These are phyloP conservation scores for Taurulus bubalis DNA, from an alignment of 2,113 vertebrate species.

Conservation along the genomic window DNA sequence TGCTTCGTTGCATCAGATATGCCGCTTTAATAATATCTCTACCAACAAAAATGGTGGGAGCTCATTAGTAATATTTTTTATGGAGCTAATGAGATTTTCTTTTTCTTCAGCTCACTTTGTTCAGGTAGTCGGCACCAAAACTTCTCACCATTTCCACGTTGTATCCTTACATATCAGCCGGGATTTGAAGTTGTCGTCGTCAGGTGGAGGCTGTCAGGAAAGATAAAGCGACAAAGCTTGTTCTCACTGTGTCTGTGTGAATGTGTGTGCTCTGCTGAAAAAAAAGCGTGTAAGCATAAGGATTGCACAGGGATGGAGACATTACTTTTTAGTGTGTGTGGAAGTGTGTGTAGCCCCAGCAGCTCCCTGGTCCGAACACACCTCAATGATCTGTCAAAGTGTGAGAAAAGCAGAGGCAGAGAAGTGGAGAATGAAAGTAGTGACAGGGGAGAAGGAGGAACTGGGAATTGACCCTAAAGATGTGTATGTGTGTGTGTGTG, in stretches of 20 bases:
- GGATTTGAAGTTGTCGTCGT: slow-evolving; percentile 58
- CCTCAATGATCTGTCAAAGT: slow-evolving; percentile 44
- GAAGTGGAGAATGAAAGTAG: slow-evolving; percentile 9
- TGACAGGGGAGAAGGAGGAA: slow-evolving; percentile 34
- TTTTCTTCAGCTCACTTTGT: slow-evolving; percentile 24
- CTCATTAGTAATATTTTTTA: slow-evolving; percentile 57
- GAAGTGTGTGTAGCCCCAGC: slow-evolving; percentile 28
- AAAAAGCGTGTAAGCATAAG: slow-evolving; percentile 12
- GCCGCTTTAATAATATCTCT: slow-evolving; percentile 33
- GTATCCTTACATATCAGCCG: slow-evolving; percentile 18
- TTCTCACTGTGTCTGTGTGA: slow-evolving; percentile 10
- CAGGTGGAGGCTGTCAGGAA: slow-evolving; percentile 53
- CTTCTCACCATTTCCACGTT: neutral
- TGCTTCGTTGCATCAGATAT: slow-evolving; percentile 57
- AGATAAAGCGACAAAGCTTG: slow-evolving; percentile 52
- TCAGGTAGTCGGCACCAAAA: slow-evolving; percentile 19
- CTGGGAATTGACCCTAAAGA: slow-evolving; percentile 39
- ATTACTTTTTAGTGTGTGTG: neutral
- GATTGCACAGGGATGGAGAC: slow-evolving; percentile 8
- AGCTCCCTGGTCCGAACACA: slow-evolving; percentile 40
- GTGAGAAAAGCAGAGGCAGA: slow-evolving; percentile 33
- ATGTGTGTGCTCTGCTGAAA: slow-evolving; percentile 35
- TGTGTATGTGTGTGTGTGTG: slow-evolving; percentile 33
- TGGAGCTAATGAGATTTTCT: slow-evolving; percentile 32
- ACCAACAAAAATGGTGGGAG: slow-evolving; percentile 27